Percentiles rank a stretch among this genome's conserved stretches.
Conservation (phyloP, 2,888 invertebrate genomes). For the Spisula solida region DNA sequence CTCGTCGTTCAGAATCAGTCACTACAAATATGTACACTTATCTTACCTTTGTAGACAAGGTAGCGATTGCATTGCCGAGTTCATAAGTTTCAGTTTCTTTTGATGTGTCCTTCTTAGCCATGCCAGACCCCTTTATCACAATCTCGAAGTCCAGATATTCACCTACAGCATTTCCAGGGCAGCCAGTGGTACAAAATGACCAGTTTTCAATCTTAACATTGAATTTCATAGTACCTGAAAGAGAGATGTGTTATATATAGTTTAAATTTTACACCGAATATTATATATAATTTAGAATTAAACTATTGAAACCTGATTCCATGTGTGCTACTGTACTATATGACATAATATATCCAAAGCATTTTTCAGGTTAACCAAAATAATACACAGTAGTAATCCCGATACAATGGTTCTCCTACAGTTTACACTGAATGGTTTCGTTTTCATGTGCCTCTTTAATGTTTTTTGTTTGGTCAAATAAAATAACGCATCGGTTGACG, state of each 20-base stretch:
- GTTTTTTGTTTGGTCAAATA: too few relatives aligned
- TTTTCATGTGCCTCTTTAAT: too few relatives aligned
- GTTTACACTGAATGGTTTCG: too few relatives aligned
- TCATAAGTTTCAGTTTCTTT: slow-evolving; percentile 18
- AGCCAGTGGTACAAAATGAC: slow-evolving; percentile 52
- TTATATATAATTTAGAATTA: too few relatives aligned
- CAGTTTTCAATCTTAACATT: slow-evolving; percentile 54
- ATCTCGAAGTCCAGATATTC: slow-evolving; percentile 59
- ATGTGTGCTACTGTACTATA: too few relatives aligned
- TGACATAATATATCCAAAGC: too few relatives aligned
- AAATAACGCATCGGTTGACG: too few relatives aligned
- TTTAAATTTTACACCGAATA: neutral
- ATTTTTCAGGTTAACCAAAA: too few relatives aligned
- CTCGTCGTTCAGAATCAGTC: too few relatives aligned
- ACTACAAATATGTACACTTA: neutral
- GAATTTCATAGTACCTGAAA: slow-evolving; percentile 59
- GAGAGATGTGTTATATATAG: neutral
- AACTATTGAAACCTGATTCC: too few relatives aligned
- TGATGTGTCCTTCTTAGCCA: slow-evolving; percentile 3
- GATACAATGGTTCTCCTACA: too few relatives aligned
- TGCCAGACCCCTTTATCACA: slow-evolving; percentile 53
- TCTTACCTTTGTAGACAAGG: slow-evolving; percentile 44
- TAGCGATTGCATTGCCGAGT: slow-evolving; percentile 24
- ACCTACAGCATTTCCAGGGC: slow-evolving; percentile 37
- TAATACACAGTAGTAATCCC: too few relatives aligned